phyloP scores from a whole-genome alignment of 2,797 vertebrate species.

The Hipposideros larvatus region DNA sequence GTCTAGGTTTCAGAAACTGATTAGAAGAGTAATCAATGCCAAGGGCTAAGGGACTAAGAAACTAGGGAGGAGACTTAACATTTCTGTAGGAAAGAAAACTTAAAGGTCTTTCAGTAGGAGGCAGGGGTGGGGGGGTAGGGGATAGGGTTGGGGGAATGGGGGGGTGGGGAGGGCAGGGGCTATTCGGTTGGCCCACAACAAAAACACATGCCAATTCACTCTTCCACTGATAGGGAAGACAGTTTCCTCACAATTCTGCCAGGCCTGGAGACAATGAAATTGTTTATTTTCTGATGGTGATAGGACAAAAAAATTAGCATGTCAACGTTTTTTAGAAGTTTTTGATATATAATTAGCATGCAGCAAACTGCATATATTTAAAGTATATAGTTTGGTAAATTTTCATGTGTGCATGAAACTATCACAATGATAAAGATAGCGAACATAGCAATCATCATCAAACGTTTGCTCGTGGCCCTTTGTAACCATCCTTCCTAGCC shows the following conservation, averaged over 20 bases:
- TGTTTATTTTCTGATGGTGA: neutral
- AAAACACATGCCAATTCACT: neutral
- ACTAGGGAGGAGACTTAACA: no score
- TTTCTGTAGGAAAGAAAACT: no score
- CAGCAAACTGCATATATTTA: neutral
- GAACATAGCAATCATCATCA: no score
- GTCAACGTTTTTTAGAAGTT: neutral
- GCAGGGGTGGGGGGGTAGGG: no score
- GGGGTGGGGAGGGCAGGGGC: no score
- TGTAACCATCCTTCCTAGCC: accelerated
- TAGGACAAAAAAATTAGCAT: neutral
- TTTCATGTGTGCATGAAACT: neutral
- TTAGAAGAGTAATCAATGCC: no score
- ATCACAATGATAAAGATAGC: neutral
- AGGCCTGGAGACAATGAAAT: neutral
- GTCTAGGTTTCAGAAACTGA: no score
- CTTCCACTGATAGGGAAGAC: neutral
- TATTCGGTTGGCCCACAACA: no score
- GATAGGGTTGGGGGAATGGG: no score
- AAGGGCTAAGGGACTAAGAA: no score
- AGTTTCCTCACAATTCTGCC: neutral
- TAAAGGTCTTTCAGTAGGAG: no score
- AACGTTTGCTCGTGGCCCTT: neutral
- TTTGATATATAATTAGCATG: neutral
- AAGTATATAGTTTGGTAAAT: neutral